phyloP scores from a whole-genome alignment of 35 echinoderm and acorn worm genomes.

The Heliocidaris tuberculata region DNA sequence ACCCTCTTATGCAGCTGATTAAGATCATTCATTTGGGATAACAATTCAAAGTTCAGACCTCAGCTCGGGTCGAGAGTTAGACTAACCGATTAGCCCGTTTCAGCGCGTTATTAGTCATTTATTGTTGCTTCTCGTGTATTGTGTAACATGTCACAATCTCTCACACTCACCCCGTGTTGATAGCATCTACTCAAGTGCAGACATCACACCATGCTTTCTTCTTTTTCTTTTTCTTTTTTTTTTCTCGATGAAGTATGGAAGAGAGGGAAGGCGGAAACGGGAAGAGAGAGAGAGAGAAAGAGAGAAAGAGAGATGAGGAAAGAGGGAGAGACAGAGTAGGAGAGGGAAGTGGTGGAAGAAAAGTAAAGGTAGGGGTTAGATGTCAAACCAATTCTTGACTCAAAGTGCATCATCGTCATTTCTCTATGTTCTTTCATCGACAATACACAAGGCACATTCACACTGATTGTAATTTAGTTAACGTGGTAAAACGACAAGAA shows the following conservation, averaged over 20 bases:
- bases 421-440: not conserved
- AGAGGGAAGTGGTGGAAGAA: not conserved
- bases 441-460: too few species aligned
- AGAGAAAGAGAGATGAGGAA: not conserved
- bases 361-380: not conserved
- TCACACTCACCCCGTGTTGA: not conserved
- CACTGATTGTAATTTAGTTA: too few species aligned
- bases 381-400: conserved; percentile 20
- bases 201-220: not conserved
- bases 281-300: not conserved
- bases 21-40: not conserved
- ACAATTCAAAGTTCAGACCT: not conserved
- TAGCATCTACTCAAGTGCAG: conserved; percentile 5
- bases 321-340: not conserved
- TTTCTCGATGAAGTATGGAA: not conserved
- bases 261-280: not conserved
- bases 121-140: conserved; percentile 40
- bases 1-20: not conserved
- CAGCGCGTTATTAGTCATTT: conserved; percentile 31
- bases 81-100: conserved; percentile 45
- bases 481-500: too few species aligned
- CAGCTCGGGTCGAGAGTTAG: not conserved
- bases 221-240: not conserved
- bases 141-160: conserved; percentile 35
- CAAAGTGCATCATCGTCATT: not conserved